Conservation (phyloP, 2,888 invertebrate species). For the Agrilus mali region DNA sequence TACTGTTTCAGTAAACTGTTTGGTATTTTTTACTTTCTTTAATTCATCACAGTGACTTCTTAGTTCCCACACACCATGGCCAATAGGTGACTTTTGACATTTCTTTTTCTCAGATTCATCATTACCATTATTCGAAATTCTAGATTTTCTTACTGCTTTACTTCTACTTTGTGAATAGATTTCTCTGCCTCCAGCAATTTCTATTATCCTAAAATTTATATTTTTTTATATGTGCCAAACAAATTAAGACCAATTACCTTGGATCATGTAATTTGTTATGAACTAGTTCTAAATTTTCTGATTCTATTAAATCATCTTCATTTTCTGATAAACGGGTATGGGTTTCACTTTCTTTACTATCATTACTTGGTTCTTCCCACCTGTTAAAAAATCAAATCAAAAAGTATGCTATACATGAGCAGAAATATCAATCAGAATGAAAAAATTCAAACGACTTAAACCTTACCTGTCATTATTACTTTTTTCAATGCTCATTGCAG, state of each 20-base stretch:
- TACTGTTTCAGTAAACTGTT: slow-evolving; percentile 48
- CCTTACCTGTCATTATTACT: slow-evolving; percentile 30
- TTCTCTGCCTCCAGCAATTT: slow-evolving; percentile 72
- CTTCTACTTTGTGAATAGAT: slow-evolving; percentile 72
- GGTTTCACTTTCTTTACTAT: slow-evolving; percentile 27
- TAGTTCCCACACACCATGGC: slow-evolving; percentile 46
- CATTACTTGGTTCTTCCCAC: slow-evolving; percentile 33
- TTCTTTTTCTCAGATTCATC: slow-evolving; percentile 31
- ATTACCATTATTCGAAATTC: slow-evolving; percentile 31
- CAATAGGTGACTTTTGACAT: slow-evolving; percentile 39
- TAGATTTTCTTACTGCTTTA: slow-evolving; percentile 61
- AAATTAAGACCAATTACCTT: slow-evolving; percentile 36
- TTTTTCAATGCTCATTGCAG: slow-evolving; percentile 39
- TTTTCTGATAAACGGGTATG: slow-evolving; percentile 36
- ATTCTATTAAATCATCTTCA: slow-evolving; percentile 40
- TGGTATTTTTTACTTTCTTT: slow-evolving; percentile 32
- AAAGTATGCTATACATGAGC: neutral
- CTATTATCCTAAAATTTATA: slow-evolving; percentile 45
- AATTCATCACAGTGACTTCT: slow-evolving; percentile 36
- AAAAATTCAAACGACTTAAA: slow-evolving; percentile 5
- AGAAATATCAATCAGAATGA: neutral
- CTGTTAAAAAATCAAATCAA: slow-evolving; percentile 17
- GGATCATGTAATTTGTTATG: slow-evolving; percentile 61
- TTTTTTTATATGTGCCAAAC: slow-evolving; percentile 1
- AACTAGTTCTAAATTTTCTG: slow-evolving; percentile 35